Evolutionary conservation across 92 coral and sea anemone species (phyloP), one percentile per base, ranked within the genome.

Genomic region (Metridium senile): DNA sequence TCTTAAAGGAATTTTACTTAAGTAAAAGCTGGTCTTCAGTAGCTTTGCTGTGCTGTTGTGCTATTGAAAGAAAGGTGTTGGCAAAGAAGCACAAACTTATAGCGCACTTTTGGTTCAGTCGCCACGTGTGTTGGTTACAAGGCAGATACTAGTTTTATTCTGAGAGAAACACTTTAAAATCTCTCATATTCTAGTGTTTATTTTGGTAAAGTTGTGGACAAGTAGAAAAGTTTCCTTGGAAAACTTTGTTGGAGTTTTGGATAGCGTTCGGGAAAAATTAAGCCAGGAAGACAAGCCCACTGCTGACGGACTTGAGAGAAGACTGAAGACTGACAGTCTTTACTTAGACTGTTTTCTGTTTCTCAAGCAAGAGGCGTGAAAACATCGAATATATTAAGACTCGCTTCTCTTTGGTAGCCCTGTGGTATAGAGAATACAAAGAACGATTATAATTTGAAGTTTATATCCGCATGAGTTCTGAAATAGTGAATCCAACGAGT

Each of bases 61-160:
- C 59, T 56, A 70, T 35, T 73, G 52, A 33, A 32, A 25, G 58
- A 71, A 77, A 70, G 39, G 39, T 59, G 26, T 58, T 79, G 77
- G 34, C 39, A 4, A 58, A 54, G 70, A 67, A 47, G 54, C 52
- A 58, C 59, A 66, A 17, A 31, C 9, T 26, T 46, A 77, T 57
- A 69, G 58, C 66, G 45, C 84, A 70, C 66, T 79, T 79, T 68
- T 85, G 82, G 59, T 81, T 70, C 75, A 74, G 87, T 90, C 90
- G 96, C 96, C 96, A 90, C 96, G 96, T 90, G 96, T 90, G 96
- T 90, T 75, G 96, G 89, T 71, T 66, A 91, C 82, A 76, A 75
- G 86, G 92, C 89, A 87, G 88, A 81, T 81, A 70, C 79, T 80
- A 76, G 65, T 45, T 81, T 75, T 74, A 57, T 86, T 75, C 90